Evolutionary conservation across 2,113 vertebrate species (phyloP).

Genomic region (Lasiurus borealis): DNA sequence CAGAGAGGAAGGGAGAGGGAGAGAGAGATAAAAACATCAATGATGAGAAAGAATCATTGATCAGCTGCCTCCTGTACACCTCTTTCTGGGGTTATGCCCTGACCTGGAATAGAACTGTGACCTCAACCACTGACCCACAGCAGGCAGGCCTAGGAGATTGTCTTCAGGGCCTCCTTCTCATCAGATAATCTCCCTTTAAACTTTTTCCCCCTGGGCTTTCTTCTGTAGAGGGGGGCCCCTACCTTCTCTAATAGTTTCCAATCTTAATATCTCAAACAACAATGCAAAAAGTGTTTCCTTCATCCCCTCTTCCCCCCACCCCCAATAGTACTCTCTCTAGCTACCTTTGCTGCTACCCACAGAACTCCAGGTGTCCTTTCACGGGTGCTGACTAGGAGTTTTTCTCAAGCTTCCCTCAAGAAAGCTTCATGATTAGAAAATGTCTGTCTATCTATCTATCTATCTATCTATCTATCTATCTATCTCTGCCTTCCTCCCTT

Average conservation of each 20-base stretch:
- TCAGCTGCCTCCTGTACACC: too few species aligned
- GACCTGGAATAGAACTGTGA: too few species aligned
- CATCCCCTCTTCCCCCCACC: not conserved
- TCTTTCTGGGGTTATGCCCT: too few species aligned
- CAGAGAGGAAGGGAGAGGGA: too few species aligned
- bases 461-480: not conserved
- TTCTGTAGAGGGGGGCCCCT: not conserved
- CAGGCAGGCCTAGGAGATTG: not conserved
- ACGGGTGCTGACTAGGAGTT: not conserved
- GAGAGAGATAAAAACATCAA: too few species aligned
- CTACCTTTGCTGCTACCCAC: not conserved
- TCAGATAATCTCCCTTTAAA: not conserved
- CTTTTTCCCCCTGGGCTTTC: not conserved
- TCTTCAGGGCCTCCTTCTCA: not conserved
- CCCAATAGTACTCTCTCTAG: not conserved
- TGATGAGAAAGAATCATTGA: too few species aligned
- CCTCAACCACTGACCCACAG: too few species aligned
- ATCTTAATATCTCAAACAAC: not conserved
- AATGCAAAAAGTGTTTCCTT: not conserved
- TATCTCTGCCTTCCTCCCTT: too few species aligned
- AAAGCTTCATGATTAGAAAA: not conserved
- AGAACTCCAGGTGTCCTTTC: not conserved
- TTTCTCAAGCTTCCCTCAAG: conserved; percentile 13
- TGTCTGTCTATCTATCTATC: not conserved
- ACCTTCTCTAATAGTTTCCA: not conserved